These are phyloP conservation scores for Ispidina lecontei DNA, from an alignment of 2,797 vertebrate species.

Conservation along the genomic window DNA sequence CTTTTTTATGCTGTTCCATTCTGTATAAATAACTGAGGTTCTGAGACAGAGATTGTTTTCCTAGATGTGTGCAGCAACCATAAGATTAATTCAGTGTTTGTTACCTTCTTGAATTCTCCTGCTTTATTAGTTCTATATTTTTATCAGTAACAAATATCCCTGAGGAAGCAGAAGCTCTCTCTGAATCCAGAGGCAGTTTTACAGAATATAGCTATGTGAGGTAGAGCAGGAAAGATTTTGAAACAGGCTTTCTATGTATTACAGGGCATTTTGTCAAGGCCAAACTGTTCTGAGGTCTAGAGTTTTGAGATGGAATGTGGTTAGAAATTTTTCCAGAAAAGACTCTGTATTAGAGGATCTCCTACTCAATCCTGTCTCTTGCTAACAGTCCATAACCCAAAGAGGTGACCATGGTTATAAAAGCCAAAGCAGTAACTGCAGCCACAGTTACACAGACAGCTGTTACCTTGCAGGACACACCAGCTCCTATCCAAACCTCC, in stretches of 20 bases:
- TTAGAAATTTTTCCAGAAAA: background rate
- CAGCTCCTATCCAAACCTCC: background rate
- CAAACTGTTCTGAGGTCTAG: background rate
- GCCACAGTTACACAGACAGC: background rate
- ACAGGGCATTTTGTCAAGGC: background rate
- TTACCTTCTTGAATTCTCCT: background rate
- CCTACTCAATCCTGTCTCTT: background rate
- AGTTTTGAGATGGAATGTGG: background rate
- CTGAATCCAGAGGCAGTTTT: background rate
- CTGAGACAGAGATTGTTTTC: background rate
- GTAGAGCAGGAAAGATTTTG: background rate
- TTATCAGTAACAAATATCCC: background rate
- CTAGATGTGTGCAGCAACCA: background rate
- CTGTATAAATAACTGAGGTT: background rate
- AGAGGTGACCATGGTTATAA: background rate
- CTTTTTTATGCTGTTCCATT: background rate
- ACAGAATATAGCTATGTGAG: background rate
- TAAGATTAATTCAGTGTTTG: background rate
- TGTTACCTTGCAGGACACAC: background rate
- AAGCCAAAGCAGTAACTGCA: background rate
- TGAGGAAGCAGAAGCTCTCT: background rate
- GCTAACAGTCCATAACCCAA: background rate
- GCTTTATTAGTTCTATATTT: background rate
- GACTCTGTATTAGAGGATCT: accelerated
- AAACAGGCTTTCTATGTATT: background rate